Conservation (phyloP, 2,797 vertebrate species). For the Labroides dimidiatus region DNA sequence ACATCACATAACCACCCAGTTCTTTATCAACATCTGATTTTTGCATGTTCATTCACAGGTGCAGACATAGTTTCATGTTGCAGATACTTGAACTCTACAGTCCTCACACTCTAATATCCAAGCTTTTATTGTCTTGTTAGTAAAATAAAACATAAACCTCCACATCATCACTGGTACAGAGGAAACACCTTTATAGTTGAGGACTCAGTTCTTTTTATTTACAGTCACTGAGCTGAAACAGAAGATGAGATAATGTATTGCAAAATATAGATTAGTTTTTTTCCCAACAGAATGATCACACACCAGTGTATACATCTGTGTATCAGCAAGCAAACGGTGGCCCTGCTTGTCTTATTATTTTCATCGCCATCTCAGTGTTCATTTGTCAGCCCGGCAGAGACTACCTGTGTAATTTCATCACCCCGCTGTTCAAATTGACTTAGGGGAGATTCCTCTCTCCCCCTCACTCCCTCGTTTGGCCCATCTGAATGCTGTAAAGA, state of each 20-base stretch:
- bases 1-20: constrained; percentile 30
- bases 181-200: constrained; percentile 24
- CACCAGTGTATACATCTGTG: constrained; percentile 24
- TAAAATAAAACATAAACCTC: constrained; percentile 50
- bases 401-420: constrained; percentile 83
- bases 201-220: constrained; percentile 11
- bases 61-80: constrained; percentile 21
- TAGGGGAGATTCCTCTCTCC: constrained; percentile 71
- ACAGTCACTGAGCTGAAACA: constrained; percentile 30
- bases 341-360: constrained; percentile 75
- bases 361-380: constrained; percentile 71
- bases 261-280: constrained; percentile 50
- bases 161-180: constrained; percentile 25
- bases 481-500: constrained; percentile 78
- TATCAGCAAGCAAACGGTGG: constrained; percentile 52
- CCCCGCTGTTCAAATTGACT: constrained; percentile 83
- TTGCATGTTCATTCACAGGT: constrained; percentile 29
- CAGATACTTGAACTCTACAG: neutral
- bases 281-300: constrained; percentile 28
- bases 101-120: constrained; percentile 9
- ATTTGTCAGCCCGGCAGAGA: constrained; percentile 78
- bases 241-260: constrained; percentile 35
- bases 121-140: constrained; percentile 31
- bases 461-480: constrained; percentile 63
- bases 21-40: too few relatives aligned